Evolutionary conservation across 2,113 vertebrate genomes (phyloP).

Genomic region (Globicephala melas): DNA sequence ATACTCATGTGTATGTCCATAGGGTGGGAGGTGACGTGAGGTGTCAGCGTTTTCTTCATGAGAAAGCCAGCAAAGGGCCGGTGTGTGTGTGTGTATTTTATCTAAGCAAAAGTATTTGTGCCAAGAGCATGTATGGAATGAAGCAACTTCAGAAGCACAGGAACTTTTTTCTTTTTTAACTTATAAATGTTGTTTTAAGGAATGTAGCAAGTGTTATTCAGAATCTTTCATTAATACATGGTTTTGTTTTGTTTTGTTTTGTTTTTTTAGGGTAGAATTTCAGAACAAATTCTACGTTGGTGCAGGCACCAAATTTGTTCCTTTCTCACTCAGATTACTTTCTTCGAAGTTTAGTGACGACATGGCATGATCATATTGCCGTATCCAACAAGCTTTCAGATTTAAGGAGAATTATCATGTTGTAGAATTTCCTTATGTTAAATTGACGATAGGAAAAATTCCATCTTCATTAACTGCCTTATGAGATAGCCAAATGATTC

Average conservation of each 20-base stretch:
- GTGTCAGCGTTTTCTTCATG: not conserved
- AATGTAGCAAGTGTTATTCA: not conserved
- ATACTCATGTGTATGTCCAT: rapidly evolving
- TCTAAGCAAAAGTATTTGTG: not conserved
- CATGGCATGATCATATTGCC: slow-evolving; percentile 78
- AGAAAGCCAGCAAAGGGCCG: rapidly evolving
- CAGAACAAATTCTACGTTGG: slow-evolving; percentile 98
- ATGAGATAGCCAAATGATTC: slow-evolving; percentile 84
- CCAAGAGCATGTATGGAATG: not conserved
- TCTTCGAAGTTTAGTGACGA: slow-evolving; percentile 88
- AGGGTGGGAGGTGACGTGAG: rapidly evolving
- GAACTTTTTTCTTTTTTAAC: not conserved
- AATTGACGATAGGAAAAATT: slow-evolving; percentile 62
- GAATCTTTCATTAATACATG: not conserved
- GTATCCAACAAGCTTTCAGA: slow-evolving; percentile 46
- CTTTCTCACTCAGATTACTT: slow-evolving; percentile 93
- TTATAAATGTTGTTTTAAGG: not conserved
- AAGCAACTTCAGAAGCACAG: not conserved
- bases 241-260: slow-evolving; percentile 40
- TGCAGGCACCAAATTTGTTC: slow-evolving; percentile 93
- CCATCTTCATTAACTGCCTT: slow-evolving; percentile 86
- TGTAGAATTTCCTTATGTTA: slow-evolving; percentile 59
- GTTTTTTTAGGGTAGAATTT: slow-evolving; percentile 94
- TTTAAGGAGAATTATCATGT: slow-evolving; percentile 65
- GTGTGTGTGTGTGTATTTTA: not conserved